phyloP scores from a whole-genome alignment of 1,140 invertebrate genomes.

The Platyscapa corneri region DNA sequence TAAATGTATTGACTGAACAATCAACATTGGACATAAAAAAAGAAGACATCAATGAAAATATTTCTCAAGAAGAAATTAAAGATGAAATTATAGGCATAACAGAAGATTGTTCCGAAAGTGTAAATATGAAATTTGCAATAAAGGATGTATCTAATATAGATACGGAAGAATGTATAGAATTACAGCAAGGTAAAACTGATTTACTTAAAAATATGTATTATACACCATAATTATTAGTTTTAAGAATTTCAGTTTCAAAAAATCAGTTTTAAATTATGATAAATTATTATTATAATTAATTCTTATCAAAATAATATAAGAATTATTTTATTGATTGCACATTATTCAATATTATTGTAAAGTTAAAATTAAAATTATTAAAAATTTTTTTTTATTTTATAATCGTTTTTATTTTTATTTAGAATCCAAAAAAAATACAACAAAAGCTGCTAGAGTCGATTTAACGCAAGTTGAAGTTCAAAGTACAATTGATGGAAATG shows the following conservation, averaged over 20 bases:
- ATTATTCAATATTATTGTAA: no score
- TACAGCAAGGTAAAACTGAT: constrained; percentile 75
- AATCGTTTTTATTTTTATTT: no score
- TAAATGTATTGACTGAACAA: constrained; percentile 15
- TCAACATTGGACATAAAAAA: constrained; percentile 54
- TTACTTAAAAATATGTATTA: no score
- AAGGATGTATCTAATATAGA: not conserved
- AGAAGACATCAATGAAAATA: constrained; percentile 75
- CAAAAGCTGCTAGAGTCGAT: constrained; percentile 71
- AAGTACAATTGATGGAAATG: constrained; percentile 83
- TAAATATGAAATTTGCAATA: not conserved
- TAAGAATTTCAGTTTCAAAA: not conserved
- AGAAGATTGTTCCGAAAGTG: constrained; percentile 4
- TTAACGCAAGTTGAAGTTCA: constrained; percentile 78
- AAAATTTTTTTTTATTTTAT: no score
- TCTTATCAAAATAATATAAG: no score
- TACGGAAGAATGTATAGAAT: constrained; percentile 68
- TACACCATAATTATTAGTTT: not conserved
- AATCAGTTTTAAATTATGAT: no score
- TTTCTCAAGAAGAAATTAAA: constrained; percentile 61
- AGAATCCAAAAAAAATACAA: constrained; percentile 70
- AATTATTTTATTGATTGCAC: no score
- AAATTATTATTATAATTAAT: no score
- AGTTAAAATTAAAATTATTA: no score
- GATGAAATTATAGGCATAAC: not conserved